These are phyloP conservation scores for Prunella himalayana DNA, from an alignment of 2,113 vertebrate species.

Conservation along the genomic window DNA sequence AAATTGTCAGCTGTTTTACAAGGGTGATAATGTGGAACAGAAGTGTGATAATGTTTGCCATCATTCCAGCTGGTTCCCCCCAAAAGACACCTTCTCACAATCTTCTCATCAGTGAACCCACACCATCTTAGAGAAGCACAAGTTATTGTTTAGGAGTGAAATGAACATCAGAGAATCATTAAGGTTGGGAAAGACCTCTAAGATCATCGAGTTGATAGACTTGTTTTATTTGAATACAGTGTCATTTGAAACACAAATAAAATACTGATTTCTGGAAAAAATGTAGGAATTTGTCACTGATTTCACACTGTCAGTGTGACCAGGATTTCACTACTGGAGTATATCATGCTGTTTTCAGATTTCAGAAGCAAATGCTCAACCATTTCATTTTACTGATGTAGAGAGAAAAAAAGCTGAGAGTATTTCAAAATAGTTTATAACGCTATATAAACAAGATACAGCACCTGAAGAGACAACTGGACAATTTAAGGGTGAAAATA, in stretches of 20 bases:
- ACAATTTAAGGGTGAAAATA: background rate
- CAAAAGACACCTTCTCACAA: background rate
- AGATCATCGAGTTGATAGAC: background rate
- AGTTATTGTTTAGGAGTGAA: background rate
- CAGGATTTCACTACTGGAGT: background rate
- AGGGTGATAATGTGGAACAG: slow-evolving; percentile 17
- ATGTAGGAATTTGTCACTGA: background rate
- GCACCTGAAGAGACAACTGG: background rate
- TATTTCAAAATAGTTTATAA: background rate
- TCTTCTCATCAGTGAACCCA: background rate
- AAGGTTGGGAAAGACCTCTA: background rate
- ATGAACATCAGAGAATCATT: background rate
- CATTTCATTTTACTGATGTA: background rate
- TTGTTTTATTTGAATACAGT: background rate
- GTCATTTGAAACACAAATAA: background rate
- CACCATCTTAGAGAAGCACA: background rate
- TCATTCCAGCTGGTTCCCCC: slow-evolving; percentile 19
- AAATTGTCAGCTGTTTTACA: slow-evolving; percentile 42
- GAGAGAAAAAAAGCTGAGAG: background rate
- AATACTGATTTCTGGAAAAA: background rate
- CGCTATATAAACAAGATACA: background rate
- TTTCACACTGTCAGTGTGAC: background rate
- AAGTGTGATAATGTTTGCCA: background rate
- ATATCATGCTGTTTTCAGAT: background rate
- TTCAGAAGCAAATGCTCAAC: background rate